Evolutionary conservation across 2,113 vertebrate species (phyloP).

Genomic region (Saimiri boliviensis): DNA sequence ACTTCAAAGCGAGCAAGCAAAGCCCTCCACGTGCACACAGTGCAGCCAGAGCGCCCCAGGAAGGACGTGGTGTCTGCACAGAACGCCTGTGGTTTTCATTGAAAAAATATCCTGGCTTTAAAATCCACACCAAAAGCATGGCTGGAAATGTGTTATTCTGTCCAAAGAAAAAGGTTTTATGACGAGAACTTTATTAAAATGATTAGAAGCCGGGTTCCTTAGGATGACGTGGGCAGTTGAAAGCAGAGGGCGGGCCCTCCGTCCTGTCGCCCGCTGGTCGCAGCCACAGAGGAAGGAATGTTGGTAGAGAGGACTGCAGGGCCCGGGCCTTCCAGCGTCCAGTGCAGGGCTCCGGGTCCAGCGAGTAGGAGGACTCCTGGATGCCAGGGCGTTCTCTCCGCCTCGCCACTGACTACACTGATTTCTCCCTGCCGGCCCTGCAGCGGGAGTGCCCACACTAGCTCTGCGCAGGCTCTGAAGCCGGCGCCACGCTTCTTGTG

Average conservation of each 20-base stretch:
- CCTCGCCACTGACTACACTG: neutral
- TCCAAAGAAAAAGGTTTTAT: neutral
- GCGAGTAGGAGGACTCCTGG: too few species aligned
- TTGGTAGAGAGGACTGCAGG: neutral
- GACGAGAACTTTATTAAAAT: accelerated
- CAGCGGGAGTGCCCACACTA: accelerated
- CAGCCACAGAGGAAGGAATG: neutral
- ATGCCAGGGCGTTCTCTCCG: accelerated
- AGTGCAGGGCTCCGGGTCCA: neutral
- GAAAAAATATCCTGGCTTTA: neutral
- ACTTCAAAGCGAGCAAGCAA: neutral
- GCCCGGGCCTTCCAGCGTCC: neutral
- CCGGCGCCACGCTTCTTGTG: accelerated
- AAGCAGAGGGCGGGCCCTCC: neutral
- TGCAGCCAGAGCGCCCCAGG: neutral
- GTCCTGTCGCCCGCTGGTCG: neutral
- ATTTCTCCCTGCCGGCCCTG: neutral
- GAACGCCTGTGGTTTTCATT: neutral
- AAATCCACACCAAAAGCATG: neutral
- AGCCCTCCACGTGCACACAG: neutral
- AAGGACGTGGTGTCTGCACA: neutral
- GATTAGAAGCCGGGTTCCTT: neutral
- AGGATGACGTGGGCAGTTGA: accelerated
- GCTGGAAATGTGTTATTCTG: neutral
- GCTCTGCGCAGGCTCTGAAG: accelerated